Evolutionary conservation across 2,888 invertebrate species (phyloP), one percentile per base, ranked within the genome.

Genomic region (Lithophane ornitopus): DNA sequence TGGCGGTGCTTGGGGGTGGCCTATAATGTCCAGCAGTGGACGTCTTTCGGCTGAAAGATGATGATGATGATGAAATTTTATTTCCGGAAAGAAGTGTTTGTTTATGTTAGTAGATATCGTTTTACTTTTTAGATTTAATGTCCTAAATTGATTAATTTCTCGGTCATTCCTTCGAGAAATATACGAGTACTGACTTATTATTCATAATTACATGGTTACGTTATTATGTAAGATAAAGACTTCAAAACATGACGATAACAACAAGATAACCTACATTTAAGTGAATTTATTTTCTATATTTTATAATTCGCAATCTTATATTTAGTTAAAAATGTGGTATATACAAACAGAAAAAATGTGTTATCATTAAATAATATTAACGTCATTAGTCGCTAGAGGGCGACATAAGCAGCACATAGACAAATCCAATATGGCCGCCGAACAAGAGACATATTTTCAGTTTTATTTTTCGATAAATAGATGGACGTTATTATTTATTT

Each of bases 371-470:
- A 76, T 67, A 46, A 56, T 52, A 68, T 76, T 72, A 39, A 65
- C 69, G 49, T 71, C 56, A 62, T 72, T 70, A 22, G 70, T 76
- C 90, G 82, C 85, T 88, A 94, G 94, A 92, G 89, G 93, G 94
- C 93, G 90, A 78, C 87, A 90, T 84, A 86, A 54, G 73, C 63
- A 59, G 69, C 77, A 66, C 56, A 83, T 86, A 88, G 85, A 86
- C 80, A 90, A 92, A 92, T 91, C 82, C 93, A 95, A 95, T 88
- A 95, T 95, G 95, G 95, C 95, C 81, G 92, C 90, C 82, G n/a
- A 78, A 76, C 22, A 49, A 46, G 41, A 56, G 16, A 46, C 22
- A 67, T 74, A 39, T 52, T 76, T 63, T 58, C 39, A 44, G 6
- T 52, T 39, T 16, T 34, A 46, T 28, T 58, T 56, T 34, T 67